Evolutionary conservation across 2,797 vertebrate species (phyloP).

Genomic region (Rousettus madagascariensis): DNA sequence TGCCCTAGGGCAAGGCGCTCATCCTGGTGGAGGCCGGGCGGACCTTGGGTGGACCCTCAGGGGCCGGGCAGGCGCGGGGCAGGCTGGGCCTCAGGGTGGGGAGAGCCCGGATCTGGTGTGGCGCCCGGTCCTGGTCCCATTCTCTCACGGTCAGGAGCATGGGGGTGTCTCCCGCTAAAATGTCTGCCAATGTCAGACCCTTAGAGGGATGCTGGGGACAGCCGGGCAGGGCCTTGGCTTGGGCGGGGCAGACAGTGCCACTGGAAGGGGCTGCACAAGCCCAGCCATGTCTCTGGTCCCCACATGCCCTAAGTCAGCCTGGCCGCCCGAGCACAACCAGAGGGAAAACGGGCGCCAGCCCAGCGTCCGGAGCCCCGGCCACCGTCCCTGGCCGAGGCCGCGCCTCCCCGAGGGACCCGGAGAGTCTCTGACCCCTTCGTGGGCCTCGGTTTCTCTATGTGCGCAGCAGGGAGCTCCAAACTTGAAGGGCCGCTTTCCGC

Average conservation of each 20-base stretch:
- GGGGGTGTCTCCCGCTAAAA: fast-evolving
- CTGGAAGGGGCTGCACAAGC: too few species aligned
- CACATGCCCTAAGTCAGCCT: background rate
- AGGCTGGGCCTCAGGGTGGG: fast-evolving
- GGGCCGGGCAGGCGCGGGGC: fast-evolving
- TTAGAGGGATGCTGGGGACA: background rate
- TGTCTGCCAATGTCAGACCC: background rate
- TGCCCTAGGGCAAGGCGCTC: background rate
- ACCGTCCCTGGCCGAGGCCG: background rate
- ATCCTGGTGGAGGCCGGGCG: fast-evolving
- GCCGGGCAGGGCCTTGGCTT: fast-evolving
- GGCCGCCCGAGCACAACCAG: background rate
- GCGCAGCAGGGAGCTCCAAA: fast-evolving
- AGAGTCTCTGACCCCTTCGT: background rate
- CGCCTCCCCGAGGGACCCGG: background rate
- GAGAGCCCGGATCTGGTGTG: fast-evolving
- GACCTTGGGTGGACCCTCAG: background rate
- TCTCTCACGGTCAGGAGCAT: fast-evolving
- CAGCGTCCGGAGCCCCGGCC: background rate
- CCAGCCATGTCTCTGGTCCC: background rate
- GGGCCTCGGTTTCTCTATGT: background rate
- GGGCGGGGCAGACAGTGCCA: background rate
- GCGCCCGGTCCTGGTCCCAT: fast-evolving
- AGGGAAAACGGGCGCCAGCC: too few species aligned
- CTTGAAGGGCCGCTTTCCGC: too few species aligned